Conservation (phyloP, 2,888 invertebrate species). For the Scaptomyza polygonia region DNA sequence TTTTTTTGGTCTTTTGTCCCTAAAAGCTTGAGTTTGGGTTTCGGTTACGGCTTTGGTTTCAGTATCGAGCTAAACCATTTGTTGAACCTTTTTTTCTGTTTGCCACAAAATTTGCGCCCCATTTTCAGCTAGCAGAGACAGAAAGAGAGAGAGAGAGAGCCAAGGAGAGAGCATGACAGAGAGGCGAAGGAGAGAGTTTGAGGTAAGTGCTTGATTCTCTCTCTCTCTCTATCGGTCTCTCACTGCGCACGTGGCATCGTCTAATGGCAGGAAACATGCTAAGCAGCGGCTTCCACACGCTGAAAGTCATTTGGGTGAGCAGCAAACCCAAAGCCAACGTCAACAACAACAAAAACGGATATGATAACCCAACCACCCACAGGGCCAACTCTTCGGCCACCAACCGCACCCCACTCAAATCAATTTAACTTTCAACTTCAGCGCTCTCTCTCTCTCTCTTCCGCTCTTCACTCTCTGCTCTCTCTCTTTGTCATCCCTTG, state of each 20-base stretch:
- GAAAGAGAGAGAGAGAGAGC: conserved; percentile 3
- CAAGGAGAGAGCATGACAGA: conserved; percentile 1
- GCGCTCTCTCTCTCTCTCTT: conserved; percentile 21
- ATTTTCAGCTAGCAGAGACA: conserved; percentile 61
- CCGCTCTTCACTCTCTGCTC: conserved; percentile 17
- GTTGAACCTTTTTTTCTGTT: conserved; percentile 74
- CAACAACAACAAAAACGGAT: conserved; percentile 1
- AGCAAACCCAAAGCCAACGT: conserved; percentile 32
- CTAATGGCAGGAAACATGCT: conserved; percentile 77
- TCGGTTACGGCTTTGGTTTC: conserved; percentile 53
- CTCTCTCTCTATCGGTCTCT: conserved; percentile 34
- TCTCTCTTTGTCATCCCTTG: conserved; percentile 43
- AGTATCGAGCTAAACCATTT: conserved; percentile 74
- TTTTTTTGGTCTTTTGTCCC: background rate
- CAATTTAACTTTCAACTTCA: conserved; percentile 77
- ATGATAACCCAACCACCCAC: conserved; percentile 41
- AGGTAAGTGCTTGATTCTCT: conserved; percentile 11
- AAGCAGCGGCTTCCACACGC: conserved; percentile 79
- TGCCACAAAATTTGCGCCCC: conserved; percentile 81
- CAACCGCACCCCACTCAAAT: conserved; percentile 66
- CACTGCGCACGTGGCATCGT: conserved; percentile 70
- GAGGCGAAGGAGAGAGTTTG: conserved; percentile 5
- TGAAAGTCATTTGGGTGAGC: conserved; percentile 73
- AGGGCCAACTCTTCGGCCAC: conserved; percentile 48
- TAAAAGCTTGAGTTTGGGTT: conserved; percentile 22